Evolutionary conservation across 2,113 vertebrate species (phyloP).

Genomic region (Lipotes vexillifer): DNA sequence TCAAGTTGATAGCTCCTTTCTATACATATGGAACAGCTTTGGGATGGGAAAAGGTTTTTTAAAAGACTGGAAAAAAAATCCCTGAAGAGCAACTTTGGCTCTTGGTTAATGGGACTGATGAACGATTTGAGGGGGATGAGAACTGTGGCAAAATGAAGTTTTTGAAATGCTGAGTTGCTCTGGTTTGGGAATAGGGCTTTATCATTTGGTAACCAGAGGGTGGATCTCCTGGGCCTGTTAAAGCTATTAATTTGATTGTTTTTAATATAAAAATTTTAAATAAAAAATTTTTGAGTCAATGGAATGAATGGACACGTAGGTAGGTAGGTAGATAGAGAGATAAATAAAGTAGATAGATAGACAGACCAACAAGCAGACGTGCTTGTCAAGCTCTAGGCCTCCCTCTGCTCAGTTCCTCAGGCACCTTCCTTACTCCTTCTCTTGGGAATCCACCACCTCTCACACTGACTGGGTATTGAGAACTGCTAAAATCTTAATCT

Average conservation of each 20-base stretch:
- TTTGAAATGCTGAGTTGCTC: neutral
- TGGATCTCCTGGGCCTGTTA: neutral
- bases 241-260: neutral
- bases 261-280: neutral
- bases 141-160: neutral
- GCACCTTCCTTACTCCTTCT: neutral
- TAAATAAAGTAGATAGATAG: neutral
- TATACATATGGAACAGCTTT: constrained; percentile 42
- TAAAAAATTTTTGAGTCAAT: neutral
- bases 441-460: neutral
- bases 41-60: constrained; percentile 17
- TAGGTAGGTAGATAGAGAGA: too few relatives aligned
- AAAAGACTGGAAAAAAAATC: neutral
- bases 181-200: neutral
- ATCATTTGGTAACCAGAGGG: neutral
- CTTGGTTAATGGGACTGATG: constrained; percentile 26
- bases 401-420: neutral
- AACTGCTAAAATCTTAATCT: neutral
- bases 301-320: neutral
- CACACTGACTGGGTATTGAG: neutral
- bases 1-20: constrained; percentile 7
- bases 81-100: constrained; percentile 28
- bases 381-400: neutral
- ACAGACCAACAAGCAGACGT: too few relatives aligned
- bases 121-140: neutral